A percentile compares a stretch with the other conserved stretches of the same genome.
These are phyloP conservation scores for Drosophila atroscutellata DNA, from an alignment of 2,888 invertebrate species.

Conservation along the genomic window DNA sequence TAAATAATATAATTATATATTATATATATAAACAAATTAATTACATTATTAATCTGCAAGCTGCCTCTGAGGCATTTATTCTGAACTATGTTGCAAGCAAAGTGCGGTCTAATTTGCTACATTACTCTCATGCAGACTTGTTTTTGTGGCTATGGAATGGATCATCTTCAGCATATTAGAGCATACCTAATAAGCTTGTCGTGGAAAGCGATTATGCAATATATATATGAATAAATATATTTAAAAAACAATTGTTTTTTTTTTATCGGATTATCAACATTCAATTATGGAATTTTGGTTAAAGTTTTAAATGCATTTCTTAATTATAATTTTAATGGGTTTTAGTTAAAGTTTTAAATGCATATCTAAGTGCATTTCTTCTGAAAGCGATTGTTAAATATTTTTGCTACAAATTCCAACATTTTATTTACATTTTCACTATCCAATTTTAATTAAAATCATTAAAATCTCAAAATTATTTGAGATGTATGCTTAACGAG, in stretches of 20 bases:
- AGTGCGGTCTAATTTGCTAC: not conserved
- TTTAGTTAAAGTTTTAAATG: too few species aligned
- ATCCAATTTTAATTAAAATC: not conserved
- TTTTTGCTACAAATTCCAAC: not conserved
- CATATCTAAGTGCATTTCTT: accelerated
- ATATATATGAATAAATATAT: too few species aligned
- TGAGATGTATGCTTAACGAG: not conserved
- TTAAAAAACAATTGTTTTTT: too few species aligned
- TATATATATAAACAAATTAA: too few species aligned
- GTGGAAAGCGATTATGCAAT: too few species aligned
- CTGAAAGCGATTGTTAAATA: not conserved
- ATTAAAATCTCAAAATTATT: not conserved
- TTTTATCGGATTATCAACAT: too few species aligned
- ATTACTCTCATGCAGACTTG: not conserved
- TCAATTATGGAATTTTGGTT: too few species aligned
- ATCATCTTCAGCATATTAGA: not conserved
- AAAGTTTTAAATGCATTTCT: too few species aligned
- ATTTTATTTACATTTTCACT: not conserved
- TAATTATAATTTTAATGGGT: too few species aligned
- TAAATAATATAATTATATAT: too few species aligned
- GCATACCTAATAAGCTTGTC: not conserved
- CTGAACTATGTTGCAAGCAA: not conserved
- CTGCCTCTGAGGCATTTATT: not conserved
- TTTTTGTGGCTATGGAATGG: not conserved
- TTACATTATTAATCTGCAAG: not conserved